phyloP scores from a whole-genome alignment of 2,113 vertebrate species.

The Channa maculata region DNA sequence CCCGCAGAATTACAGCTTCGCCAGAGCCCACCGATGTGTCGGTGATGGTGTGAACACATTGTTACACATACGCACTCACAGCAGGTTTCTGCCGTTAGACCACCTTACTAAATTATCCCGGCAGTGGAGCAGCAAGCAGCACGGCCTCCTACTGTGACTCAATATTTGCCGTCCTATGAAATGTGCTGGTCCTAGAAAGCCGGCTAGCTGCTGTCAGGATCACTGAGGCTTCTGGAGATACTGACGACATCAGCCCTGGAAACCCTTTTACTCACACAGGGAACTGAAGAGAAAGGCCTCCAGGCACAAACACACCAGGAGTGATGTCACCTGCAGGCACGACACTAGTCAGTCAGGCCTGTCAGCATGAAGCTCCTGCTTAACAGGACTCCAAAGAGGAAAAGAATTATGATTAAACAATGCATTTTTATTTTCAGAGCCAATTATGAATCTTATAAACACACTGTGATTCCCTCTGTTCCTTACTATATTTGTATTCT shows the following conservation, averaged over 20 bases:
- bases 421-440: neutral
- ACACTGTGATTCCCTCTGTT: neutral
- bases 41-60: too few relatives aligned
- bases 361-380: neutral
- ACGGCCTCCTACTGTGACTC: conserved; percentile 5
- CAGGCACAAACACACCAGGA: neutral
- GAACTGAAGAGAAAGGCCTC: conserved; percentile 19
- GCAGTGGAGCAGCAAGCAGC: conserved; percentile 6
- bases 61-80: neutral
- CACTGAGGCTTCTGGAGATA: neutral
- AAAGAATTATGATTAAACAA: neutral
- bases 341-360: neutral
- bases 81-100: neutral
- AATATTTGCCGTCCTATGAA: conserved; percentile 16
- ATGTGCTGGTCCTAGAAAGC: neutral
- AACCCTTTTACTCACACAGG: conserved; percentile 15
- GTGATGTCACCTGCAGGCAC: neutral
- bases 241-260: conserved; percentile 6
- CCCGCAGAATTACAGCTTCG: too few relatives aligned
- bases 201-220: neutral
- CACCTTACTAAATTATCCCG: neutral
- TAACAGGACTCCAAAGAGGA: neutral
- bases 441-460: neutral
- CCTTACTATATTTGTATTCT: neutral
- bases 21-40: too few relatives aligned